A percentile compares a stretch with the other conserved stretches of the same genome.
These are phyloP conservation scores for Escarpia spicata DNA, from an alignment of 2,888 invertebrate genomes.

Conservation along the genomic window DNA sequence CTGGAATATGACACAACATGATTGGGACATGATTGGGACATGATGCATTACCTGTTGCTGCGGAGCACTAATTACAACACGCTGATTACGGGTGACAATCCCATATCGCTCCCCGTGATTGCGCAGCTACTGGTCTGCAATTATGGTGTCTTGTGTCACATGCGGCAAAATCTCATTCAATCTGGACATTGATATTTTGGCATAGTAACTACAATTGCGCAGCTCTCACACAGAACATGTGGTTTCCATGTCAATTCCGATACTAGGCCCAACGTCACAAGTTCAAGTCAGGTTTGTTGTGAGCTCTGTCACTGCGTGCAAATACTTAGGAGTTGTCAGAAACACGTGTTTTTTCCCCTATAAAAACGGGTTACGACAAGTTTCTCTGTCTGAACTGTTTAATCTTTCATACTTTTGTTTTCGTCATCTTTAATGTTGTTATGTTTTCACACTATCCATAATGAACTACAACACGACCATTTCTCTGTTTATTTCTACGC, in stretches of 20 bases:
- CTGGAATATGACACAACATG: constrained; percentile 5
- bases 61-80: neutral
- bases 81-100: neutral
- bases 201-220: neutral
- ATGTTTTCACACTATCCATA: neutral
- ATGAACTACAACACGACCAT: neutral
- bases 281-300: neutral
- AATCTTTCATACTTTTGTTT: too few relatives aligned
- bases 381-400: neutral
- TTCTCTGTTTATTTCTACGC: too few relatives aligned
- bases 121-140: neutral
- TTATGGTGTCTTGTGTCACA: neutral
- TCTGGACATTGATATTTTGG: neutral
- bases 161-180: neutral
- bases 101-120: neutral
- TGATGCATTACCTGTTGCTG: neutral
- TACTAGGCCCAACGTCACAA: neutral
- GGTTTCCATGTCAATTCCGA: neutral
- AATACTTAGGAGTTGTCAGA: neutral
- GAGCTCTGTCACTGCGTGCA: neutral
- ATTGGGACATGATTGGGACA: constrained; percentile 16
- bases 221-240: neutral
- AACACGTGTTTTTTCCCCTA: neutral
- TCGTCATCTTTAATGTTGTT: too few relatives aligned
- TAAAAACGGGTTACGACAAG: neutral